Evolutionary conservation across 2,888 invertebrate species (phyloP).

Genomic region (Podabrus alpinus): DNA sequence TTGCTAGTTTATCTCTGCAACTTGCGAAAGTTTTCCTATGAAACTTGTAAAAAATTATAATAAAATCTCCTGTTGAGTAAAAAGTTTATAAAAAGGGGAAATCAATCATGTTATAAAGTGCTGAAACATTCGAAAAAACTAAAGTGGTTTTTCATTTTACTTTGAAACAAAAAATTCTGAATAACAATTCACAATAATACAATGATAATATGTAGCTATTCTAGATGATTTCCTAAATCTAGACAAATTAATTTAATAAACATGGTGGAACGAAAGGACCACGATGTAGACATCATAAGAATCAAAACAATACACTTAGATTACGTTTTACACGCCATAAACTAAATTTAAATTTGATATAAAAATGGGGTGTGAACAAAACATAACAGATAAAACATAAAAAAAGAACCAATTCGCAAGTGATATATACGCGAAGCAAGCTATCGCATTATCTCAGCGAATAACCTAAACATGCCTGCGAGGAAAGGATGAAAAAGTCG

Average conservation of each 20-base stretch:
- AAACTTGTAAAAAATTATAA: not conserved
- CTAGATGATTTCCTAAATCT: not conserved
- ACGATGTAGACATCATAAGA: not conserved
- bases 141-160: not conserved
- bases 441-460: constrained; percentile 41
- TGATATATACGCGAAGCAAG: constrained; percentile 40
- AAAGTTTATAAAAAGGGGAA: not conserved
- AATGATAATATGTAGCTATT: too few relatives aligned
- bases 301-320: constrained; percentile 8
- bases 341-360: constrained; percentile 31
- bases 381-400: constrained; percentile 41
- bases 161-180: not conserved
- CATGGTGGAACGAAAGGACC: not conserved
- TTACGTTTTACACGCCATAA: constrained; percentile 30
- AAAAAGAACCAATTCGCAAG: constrained; percentile 41
- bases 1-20: not conserved
- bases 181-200: not conserved
- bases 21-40: not conserved
- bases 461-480: constrained; percentile 39
- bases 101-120: not conserved
- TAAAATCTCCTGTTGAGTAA: not conserved
- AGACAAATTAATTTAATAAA: not conserved
- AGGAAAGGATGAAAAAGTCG: constrained; percentile 49
- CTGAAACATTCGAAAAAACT: not conserved
- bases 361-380: constrained; percentile 42